Base-by-base conservation (phyloP, 2,113 vertebrate genomes). In the Upupa epops region DNA sequence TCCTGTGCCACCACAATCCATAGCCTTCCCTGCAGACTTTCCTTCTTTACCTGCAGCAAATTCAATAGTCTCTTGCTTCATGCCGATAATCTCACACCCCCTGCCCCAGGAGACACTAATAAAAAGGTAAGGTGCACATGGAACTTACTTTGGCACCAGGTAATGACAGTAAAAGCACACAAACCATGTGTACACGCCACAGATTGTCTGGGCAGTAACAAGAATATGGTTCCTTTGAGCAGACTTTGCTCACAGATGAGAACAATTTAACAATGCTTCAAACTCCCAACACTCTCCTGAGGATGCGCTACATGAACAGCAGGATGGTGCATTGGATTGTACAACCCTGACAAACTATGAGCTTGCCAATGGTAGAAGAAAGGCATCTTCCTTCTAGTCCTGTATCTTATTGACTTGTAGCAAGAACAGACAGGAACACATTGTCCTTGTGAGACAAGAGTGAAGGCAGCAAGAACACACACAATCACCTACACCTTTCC, bases 371-470 rank as follows among this genome's bases (percentile, higher is more conserved):
- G 45, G 55, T 29, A 12, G 31, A 78, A 77, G 31, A 86, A 59
- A 81, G 21, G 20, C 31, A 45, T 1, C 2, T 6, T 81, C 48
- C 13, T 86, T 61, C 32, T 48, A 49, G 42, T 58, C 63, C 60
- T 58, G 49, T 28, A 73, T 17, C 31, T 36, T 3, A 31, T 26
- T 48, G 48, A 58, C 36, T 36, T 4, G 1, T 32, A 61, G 25
- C 34, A 83, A n/a, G 49, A 88, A 72, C 7, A 11, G 20, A 40
- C 24, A 22, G 32, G 29, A 83, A 68, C 0, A 6, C 25, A 26
- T 4, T 5, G 3, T 20, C 31, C 58, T 72, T 42, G 26, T 0
- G 0, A 7, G 5, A 54, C 5, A 4, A 40, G 26, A 28, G 28
- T 1, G 3, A 64, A 37, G 25, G 28, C 46, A 89, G 36, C 40